phyloP scores from a whole-genome alignment of 2,113 vertebrate genomes.

The Eidolon helvum region DNA sequence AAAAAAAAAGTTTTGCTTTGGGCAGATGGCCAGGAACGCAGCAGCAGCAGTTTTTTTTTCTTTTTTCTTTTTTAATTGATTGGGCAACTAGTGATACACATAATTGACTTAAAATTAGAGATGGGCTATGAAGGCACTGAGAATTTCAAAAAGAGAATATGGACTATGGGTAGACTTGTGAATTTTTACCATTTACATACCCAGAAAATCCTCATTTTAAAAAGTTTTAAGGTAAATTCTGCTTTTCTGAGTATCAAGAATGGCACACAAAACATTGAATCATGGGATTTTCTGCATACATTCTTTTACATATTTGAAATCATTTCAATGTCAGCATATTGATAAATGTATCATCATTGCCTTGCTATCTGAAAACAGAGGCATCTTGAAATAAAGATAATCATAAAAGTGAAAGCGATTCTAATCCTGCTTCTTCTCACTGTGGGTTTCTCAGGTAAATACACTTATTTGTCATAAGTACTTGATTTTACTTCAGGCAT shows the following conservation, averaged over 20 bases:
- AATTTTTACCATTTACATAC: conserved; percentile 37
- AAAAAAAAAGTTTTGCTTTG: conserved; percentile 21
- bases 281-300: not conserved
- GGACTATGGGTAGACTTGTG: not conserved
- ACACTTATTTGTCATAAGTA: not conserved
- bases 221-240: conserved; percentile 6
- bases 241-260: not conserved
- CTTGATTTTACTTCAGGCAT: not conserved
- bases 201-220: conserved; percentile 38
- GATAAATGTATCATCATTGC: not conserved
- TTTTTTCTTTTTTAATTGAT: conserved; percentile 71
- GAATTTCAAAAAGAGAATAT: not conserved
- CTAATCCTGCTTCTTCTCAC: not conserved
- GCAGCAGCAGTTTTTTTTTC: conserved; percentile 42
- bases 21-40: conserved; percentile 62
- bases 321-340: not conserved
- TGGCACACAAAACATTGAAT: not conserved
- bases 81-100: conserved; percentile 51
- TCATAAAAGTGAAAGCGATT: not conserved
- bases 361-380: not conserved
- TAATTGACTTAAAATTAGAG: conserved; percentile 75
- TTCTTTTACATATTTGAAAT: not conserved
- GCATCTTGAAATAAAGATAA: not conserved
- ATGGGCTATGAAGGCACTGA: conserved; percentile 45
- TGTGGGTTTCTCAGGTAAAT: not conserved